A percentile compares a stretch with the other conserved stretches of the same genome.
Conservation (phyloP, 2,113 vertebrate species). For the Rissa tridactyla region DNA sequence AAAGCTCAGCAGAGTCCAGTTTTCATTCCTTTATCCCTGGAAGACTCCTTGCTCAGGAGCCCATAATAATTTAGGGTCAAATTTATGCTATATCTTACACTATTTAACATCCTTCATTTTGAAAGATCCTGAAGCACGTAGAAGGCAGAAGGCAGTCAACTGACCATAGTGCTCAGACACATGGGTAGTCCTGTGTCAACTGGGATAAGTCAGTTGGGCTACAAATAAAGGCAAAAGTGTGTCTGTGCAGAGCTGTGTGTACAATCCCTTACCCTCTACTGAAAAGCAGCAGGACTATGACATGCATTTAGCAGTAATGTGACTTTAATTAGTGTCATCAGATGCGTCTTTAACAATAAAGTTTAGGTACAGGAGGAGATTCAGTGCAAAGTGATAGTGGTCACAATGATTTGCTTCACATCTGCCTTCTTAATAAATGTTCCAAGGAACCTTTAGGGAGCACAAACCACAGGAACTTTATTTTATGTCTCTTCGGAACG, state of each 20-base stretch:
- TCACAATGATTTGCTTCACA: background rate
- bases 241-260: background rate
- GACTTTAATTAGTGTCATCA: background rate
- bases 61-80: background rate
- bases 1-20: background rate
- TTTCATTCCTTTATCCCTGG: background rate
- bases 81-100: background rate
- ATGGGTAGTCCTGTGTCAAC: fast-evolving
- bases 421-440: background rate
- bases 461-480: background rate
- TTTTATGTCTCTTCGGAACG: background rate
- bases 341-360: background rate
- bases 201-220: background rate
- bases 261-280: background rate
- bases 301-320: background rate
- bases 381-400: background rate
- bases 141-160: background rate
- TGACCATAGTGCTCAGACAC: background rate
- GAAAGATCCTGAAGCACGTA: background rate
- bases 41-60: background rate
- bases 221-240: background rate
- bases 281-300: background rate
- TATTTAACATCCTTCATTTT: background rate
- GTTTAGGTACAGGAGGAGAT: background rate
- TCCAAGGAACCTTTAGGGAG: background rate